phyloP scores from a whole-genome alignment of 2,888 invertebrate species.

The Nematopogon swammerdamellus region DNA sequence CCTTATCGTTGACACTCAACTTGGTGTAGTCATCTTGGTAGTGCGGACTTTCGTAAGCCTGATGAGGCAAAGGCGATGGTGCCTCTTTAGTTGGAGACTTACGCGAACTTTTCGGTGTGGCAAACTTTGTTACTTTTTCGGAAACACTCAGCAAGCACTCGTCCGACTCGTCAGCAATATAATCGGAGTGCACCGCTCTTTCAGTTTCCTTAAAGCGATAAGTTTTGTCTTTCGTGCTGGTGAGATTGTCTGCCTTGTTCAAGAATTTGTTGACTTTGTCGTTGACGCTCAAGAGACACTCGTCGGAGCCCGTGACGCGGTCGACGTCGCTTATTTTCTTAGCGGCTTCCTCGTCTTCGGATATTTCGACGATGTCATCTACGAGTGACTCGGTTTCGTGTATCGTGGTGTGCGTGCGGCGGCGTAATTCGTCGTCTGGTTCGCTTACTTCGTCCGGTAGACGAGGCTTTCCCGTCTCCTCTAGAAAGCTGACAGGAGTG shows the following conservation, averaged over 20 bases:
- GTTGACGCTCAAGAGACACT: conserved; percentile 52
- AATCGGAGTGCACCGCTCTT: conserved; percentile 44
- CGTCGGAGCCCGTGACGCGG: conserved; percentile 38
- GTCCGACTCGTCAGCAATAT: conserved; percentile 48
- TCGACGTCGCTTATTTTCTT: conserved; percentile 27
- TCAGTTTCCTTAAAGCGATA: conserved; percentile 30
- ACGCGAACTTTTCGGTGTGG: conserved; percentile 41
- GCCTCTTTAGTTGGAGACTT: conserved; percentile 32
- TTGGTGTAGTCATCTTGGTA: conserved; percentile 47
- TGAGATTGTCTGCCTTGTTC: conserved; percentile 32
- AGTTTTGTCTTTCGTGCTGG: conserved; percentile 25
- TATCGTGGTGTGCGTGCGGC: conserved; percentile 35
- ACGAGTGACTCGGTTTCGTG: conserved; percentile 61
- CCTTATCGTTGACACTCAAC: conserved; percentile 64
- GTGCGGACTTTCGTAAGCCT: conserved; percentile 45
- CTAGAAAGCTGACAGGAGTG: conserved; percentile 58
- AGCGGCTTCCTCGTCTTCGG: conserved; percentile 46
- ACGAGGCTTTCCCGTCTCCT: conserved; percentile 60
- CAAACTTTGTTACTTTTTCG: conserved; percentile 67
- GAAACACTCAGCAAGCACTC: conserved; percentile 65
- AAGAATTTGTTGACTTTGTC: conserved; percentile 55
- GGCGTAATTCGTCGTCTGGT: conserved; percentile 63
- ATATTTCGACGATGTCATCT: conserved; percentile 53
- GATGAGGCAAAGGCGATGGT: conserved; percentile 35
- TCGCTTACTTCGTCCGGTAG: conserved; percentile 73